Percentiles rank a stretch among this genome's conserved stretches.
Conservation (phyloP, 1,140 invertebrate species). For the Cotesia glomerata region DNA sequence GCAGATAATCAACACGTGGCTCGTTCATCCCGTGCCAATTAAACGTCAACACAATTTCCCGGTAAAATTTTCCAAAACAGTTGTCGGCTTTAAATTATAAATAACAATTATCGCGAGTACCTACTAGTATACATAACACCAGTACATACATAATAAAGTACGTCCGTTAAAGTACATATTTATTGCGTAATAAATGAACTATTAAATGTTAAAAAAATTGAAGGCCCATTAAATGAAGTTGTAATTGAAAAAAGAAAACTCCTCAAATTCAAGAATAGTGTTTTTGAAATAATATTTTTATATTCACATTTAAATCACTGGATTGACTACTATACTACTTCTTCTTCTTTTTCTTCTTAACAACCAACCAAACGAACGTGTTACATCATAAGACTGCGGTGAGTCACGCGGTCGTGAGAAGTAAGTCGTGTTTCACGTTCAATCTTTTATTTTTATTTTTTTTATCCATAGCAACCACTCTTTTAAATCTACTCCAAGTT, state of each 20-base stretch:
- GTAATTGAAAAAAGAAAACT: too few relatives aligned
- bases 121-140: too few relatives aligned
- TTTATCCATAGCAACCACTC: neutral
- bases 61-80: conserved; percentile 8
- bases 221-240: too few relatives aligned
- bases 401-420: conserved; percentile 33
- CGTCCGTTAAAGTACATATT: too few relatives aligned
- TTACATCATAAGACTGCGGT: conserved; percentile 29
- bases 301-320: conserved; percentile 19
- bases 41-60: conserved; percentile 25
- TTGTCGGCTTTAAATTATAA: neutral
- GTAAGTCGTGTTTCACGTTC: conserved; percentile 23
- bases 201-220: too few relatives aligned
- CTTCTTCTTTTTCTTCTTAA: conserved; percentile 13
- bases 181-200: too few relatives aligned
- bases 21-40: conserved; percentile 29
- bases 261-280: too few relatives aligned
- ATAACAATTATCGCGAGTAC: too few relatives aligned
- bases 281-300: neutral
- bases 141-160: too few relatives aligned
- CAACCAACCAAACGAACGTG: neutral
- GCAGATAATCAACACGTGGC: conserved; percentile 33
- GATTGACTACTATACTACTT: conserved; percentile 1
- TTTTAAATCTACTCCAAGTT: conserved; percentile 7
- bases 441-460: conserved; percentile 18